Base-by-base conservation (phyloP, 2,113 vertebrate genomes). In the Seriola rivoliana region DNA sequence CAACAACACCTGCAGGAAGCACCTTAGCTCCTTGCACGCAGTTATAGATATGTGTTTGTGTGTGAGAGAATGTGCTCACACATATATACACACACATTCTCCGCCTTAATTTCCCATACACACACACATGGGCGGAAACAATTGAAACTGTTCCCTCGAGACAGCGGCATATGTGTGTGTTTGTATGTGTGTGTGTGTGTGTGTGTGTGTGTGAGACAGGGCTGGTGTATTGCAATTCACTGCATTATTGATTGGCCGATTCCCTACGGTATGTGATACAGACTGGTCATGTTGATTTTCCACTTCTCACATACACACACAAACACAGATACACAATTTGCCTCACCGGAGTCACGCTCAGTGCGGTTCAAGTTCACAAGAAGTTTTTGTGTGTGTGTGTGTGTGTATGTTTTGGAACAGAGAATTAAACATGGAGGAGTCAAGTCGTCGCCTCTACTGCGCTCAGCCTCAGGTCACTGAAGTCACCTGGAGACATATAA, bases 211-310 rank as follows among this genome's bases (percentile, higher is more conserved):
- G 57, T 2, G 68, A 68, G 69, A 71, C 5, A 38, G 46, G 72
- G 44, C 64, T 82, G 62, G 75, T 81, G 70, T 80, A 86, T 89
- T 78, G 83, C 89, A 87, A 71, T 89, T 75, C 16, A 25, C 74
- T 90, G 88, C 77, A 90, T 91, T 91, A 93, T 93, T 93, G 91
- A 93, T 91, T 74, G 77, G 42, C 52, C 3, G 16, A 72, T 54
- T 88, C 88, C 76, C 85, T 38, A 46, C 54, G 70, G 85, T 52
- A 79, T 78, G 71, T 62, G 85, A 83, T 90, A 85, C 88, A 71
- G 63, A 82, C 85, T 76, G 80, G 71, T 82, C 87, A 82, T 84
- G 89, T 82, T 84, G 88, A 91, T 85, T 92, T 92, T 87, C 82
- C 77, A 75, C 89, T 74, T 86, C 80, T 65, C 46, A n/a, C 69